phyloP scores from a whole-genome alignment of 2,113 vertebrate species.

The Tricholaema leucomelas region DNA sequence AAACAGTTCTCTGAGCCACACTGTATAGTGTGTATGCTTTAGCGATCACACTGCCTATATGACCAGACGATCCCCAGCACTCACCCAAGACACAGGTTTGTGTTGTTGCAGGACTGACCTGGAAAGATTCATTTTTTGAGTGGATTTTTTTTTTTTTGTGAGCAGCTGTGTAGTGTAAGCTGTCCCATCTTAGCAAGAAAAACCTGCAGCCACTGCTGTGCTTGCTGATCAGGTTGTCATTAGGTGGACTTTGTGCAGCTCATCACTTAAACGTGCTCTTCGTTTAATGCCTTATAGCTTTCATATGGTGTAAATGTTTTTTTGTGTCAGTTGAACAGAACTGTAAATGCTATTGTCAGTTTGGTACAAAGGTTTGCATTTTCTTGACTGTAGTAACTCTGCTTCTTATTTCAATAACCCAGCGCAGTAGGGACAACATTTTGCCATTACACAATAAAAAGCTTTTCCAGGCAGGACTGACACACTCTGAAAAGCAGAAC shows the following conservation, averaged over 20 bases:
- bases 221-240: not conserved
- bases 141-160: not conserved
- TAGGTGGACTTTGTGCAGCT: not conserved
- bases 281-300: slow-evolving; percentile 19
- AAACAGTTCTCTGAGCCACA: not conserved
- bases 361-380: not conserved
- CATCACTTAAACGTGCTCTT: not conserved
- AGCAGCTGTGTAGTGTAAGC: not conserved
- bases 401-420: slow-evolving; percentile 64
- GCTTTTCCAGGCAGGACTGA: slow-evolving; percentile 50
- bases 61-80: not conserved
- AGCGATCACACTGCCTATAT: accelerated
- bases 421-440: slow-evolving; percentile 58
- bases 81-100: not conserved
- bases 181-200: not conserved
- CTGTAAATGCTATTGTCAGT: slow-evolving; percentile 49
- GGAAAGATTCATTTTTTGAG: not conserved
- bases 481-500: slow-evolving; percentile 64
- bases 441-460: slow-evolving; percentile 57
- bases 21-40: not conserved
- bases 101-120: not conserved
- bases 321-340: not conserved
- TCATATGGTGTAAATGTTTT: not conserved
- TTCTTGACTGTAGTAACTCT: slow-evolving; percentile 38
- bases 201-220: not conserved